Evolutionary conservation across 2,797 vertebrate genomes (phyloP).

Genomic region (Centroberyx gerrardi): DNA sequence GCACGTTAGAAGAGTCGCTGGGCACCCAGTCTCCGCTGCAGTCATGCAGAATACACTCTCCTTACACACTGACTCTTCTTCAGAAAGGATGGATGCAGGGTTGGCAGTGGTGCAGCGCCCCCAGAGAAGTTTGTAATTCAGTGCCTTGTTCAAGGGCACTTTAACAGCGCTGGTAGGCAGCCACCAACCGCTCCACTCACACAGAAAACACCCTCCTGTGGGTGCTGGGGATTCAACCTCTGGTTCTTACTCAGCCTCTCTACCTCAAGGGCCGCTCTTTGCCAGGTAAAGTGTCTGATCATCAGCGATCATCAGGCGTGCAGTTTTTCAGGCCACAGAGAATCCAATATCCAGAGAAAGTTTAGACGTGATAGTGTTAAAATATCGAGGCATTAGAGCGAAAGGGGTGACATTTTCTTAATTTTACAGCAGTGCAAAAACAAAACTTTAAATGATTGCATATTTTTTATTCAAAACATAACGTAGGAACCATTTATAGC

Average conservation of each 20-base stretch:
- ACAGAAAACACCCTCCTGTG: constrained; percentile 37
- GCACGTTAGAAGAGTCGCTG: constrained; percentile 67
- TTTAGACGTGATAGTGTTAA: constrained; percentile 1
- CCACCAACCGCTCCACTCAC: constrained; percentile 35
- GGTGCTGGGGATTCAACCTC: constrained; percentile 42
- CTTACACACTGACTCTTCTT: constrained; percentile 68
- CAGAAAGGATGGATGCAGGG: constrained; percentile 51
- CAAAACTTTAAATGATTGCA: too few relatives aligned
- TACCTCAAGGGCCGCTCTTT: constrained; percentile 32
- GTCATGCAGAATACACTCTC: constrained; percentile 63
- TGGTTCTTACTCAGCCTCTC: constrained; percentile 9
- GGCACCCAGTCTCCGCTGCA: constrained; percentile 63
- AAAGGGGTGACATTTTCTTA: not conserved
- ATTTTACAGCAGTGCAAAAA: too few relatives aligned
- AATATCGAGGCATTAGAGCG: constrained; percentile 19
- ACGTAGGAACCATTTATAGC: too few relatives aligned
- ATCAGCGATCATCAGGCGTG: too few relatives aligned
- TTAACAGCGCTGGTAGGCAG: constrained; percentile 35
- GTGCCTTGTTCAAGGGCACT: constrained; percentile 75
- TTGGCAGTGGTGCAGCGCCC: constrained; percentile 53
- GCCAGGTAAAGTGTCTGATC: constrained; percentile 36
- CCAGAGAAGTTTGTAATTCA: constrained; percentile 63
- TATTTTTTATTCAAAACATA: too few relatives aligned
- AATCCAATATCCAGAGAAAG: constrained; percentile 22
- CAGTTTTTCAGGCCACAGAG: constrained; percentile 35